Evolutionary conservation across 2,797 vertebrate genomes (phyloP), one percentile per base, ranked within the genome.

Genomic region (Bovichtus diacanthus): DNA sequence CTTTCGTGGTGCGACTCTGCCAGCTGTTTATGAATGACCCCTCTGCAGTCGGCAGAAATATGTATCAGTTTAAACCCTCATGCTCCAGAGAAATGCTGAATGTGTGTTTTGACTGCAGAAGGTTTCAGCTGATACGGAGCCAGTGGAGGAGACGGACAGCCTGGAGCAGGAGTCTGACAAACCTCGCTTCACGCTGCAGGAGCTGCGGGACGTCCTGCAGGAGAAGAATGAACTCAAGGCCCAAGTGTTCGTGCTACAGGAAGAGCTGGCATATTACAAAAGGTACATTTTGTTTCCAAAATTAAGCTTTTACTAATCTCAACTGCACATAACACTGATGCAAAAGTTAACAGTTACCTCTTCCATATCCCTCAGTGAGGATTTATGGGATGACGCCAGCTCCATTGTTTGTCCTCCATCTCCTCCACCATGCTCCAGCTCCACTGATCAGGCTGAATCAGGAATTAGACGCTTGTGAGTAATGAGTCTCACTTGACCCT

Each of bases 391-490:
- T 70, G 96, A 97, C 60, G 82, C 64, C 1, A 88, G 81, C 75
- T 68, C 94, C 39, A 78, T 89, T 31, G 91, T 88, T n/a, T 89
- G 92, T 43, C 47, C 87, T 5, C 58, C 81, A 0, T 54, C 88
- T 54, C 92, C 94, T 51, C 64, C 93, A 23, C 86, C 90, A 19
- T 85, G 89, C 49, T 73, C 91, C 0, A 93, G 88, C 69, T 86
- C 90, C 21, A 76, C 91, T 53, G 94, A 95, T 55, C 96, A 93
- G 84, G 95, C 95, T 0, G 97, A 98, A 87, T 98, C 97, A 31
- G 96, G 97, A 86, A 99, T 99, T 86, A 97, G 95, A 88, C 93
- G 96, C 67, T 94, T 99, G 97, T 99, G 94, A 98, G 97, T 97
- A 80, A 55, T 13, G 3, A 36, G 18, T 61, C 50, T 54, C 54